Evolutionary conservation across 2,113 vertebrate species (phyloP), one percentile per base, ranked within the genome.

Genomic region (Perca fluviatilis): DNA sequence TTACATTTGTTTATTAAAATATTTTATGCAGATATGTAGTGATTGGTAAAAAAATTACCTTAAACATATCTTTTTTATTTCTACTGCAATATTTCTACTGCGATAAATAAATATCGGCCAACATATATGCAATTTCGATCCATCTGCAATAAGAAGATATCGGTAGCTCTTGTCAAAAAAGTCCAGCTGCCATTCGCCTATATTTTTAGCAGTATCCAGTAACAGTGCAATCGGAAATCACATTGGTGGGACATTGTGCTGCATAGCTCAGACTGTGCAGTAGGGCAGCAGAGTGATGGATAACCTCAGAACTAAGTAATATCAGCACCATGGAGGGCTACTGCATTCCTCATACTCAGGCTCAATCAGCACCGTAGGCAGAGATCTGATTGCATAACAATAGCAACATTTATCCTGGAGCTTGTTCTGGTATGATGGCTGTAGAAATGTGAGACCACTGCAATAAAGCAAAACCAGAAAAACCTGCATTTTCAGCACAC

Each of bases 281-380:
- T 12, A 21, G 25, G 14, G 47, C 57, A 33, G 57, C 46, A n/a
- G 10, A 11, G 21, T 53, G 50, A 13, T 40, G 21, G 30, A 40
- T 23, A 25, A 58, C n/a, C 23, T 46, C 53, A 58, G 36, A 57
- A 46, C 67, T 1, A 15, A 50, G 12, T 12, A 5, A n/a, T 33
- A 2, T 65, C 61, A 63, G 73, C 49, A 64, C 73, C 49, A 75
- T 15, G 76, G 47, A 79, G n/a, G 62, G 77, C 30, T 1, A 15
- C 75, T n/a, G 15, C 27, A 21, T 5, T 0, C 18, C 16, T 21
- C 49, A 16, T 5, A 23, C 50, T 62, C 18, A n/a, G 74, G 49
- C n/a, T 33, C 16, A 30, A 58, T 57, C 51, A 70, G 57, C 30
- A 62, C 57, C 43, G 19, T 2, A 1, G 64, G 33, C 46, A 61